Conservation (phyloP, 1,140 invertebrate species). For the Apis dorsata region DNA sequence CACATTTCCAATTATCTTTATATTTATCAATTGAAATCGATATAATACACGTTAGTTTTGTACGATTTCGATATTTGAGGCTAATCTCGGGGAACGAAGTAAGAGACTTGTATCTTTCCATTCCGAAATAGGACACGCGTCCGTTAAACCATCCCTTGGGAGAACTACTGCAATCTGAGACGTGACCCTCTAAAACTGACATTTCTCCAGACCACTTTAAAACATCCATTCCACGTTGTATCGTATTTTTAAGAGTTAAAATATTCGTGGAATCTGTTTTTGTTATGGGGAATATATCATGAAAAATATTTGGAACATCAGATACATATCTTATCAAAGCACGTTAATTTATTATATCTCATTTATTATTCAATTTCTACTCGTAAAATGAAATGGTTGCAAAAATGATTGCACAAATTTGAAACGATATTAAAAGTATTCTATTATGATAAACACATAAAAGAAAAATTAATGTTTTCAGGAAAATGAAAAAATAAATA, state of each 20-base stretch:
- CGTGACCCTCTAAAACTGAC: slow-evolving; percentile 40
- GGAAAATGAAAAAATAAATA: too few relatives aligned
- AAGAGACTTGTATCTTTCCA: not conserved
- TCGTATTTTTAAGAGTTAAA: slow-evolving; percentile 35
- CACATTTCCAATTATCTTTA: too few relatives aligned
- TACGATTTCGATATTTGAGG: not conserved
- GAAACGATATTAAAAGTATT: too few relatives aligned
- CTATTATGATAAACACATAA: too few relatives aligned
- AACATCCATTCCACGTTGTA: slow-evolving; percentile 27
- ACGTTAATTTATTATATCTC: too few relatives aligned
- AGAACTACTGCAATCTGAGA: slow-evolving; percentile 40
- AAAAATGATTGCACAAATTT: too few relatives aligned
- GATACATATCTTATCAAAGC: not conserved
- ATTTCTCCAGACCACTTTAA: slow-evolving; percentile 31
- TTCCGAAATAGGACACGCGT: slow-evolving; percentile 42
- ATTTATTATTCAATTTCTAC: too few relatives aligned
- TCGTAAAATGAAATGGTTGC: too few relatives aligned
- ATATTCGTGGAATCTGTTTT: slow-evolving; percentile 27
- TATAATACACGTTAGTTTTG: not conserved
- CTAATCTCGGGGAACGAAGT: not conserved
- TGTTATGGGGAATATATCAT: slow-evolving; percentile 3
- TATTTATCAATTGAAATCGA: not conserved
- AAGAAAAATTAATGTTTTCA: too few relatives aligned
- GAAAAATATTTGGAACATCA: slow-evolving; percentile 16
- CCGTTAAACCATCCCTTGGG: slow-evolving; percentile 39